phyloP scores from a whole-genome alignment of 2,888 invertebrate species.

The Euplagia quadripunctaria region DNA sequence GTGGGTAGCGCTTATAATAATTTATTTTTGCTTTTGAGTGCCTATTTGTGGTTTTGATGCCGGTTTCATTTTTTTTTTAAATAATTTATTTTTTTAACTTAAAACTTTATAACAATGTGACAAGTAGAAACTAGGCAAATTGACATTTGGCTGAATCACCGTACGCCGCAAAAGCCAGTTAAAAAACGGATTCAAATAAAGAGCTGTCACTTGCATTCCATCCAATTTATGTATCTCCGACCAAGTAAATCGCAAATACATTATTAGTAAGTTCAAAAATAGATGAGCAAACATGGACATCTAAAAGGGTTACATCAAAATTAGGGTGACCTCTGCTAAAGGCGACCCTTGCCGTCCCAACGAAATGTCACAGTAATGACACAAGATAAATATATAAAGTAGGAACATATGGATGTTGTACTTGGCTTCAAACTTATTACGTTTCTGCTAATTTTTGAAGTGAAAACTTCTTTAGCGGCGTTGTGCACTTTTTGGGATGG shows the following conservation, averaged over 20 bases:
- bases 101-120: background rate
- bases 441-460: too few relatives aligned
- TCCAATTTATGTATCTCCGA: background rate
- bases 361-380: conserved; percentile 21
- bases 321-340: conserved; percentile 45
- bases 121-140: background rate
- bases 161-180: background rate
- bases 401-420: conserved; percentile 14
- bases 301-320: conserved; percentile 47
- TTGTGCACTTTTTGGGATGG: too few relatives aligned
- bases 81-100: background rate
- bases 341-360: conserved; percentile 31
- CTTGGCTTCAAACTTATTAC: conserved; percentile 1
- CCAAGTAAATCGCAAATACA: background rate
- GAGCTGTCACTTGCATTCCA: background rate
- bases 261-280: conserved; percentile 30
- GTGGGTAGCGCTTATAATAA: too few relatives aligned
- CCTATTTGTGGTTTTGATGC: too few relatives aligned
- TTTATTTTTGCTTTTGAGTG: too few relatives aligned
- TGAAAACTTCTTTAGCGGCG: too few relatives aligned
- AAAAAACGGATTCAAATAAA: background rate
- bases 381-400: conserved; percentile 20
- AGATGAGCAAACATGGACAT: conserved; percentile 40
- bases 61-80: too few relatives aligned
- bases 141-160: background rate